Evolutionary conservation across 2,113 vertebrate species (phyloP).

Genomic region (Gila orcuttii): DNA sequence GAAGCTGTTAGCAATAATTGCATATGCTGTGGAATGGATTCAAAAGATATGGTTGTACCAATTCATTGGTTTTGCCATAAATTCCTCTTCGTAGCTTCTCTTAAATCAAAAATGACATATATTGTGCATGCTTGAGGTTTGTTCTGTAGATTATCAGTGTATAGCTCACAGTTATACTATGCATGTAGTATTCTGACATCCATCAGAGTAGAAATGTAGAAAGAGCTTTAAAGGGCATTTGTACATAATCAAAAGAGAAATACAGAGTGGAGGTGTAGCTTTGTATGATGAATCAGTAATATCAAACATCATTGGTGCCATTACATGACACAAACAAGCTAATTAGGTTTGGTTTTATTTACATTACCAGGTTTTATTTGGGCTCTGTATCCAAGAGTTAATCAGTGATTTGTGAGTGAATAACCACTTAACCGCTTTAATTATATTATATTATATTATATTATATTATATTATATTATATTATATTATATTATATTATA

Average conservation of each 20-base stretch:
- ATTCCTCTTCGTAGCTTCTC: too few species aligned
- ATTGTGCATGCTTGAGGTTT: too few species aligned
- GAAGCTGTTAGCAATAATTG: neutral
- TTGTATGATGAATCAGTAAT: neutral
- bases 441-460: too few species aligned
- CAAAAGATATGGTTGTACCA: neutral
- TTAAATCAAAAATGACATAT: too few species aligned
- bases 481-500: neutral
- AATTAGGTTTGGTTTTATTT: neutral
- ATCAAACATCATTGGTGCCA: neutral
- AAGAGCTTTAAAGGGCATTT: neutral
- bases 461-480: too few species aligned
- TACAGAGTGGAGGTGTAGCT: neutral
- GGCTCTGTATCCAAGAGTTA: neutral
- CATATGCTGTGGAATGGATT: neutral
- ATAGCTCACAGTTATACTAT: neutral
- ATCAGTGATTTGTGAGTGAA: neutral
- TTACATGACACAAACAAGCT: neutral
- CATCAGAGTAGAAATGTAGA: neutral
- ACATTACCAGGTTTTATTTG: neutral
- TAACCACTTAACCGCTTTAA: neutral
- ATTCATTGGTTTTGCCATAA: neutral
- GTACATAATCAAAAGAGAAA: neutral
- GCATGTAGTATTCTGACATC: neutral
- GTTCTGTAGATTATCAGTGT: neutral